A percentile compares a stretch with the other conserved stretches of the same genome.
These are phyloP conservation scores for Anastatus disparis DNA, from an alignment of 1,140 invertebrate genomes.

Conservation along the genomic window DNA sequence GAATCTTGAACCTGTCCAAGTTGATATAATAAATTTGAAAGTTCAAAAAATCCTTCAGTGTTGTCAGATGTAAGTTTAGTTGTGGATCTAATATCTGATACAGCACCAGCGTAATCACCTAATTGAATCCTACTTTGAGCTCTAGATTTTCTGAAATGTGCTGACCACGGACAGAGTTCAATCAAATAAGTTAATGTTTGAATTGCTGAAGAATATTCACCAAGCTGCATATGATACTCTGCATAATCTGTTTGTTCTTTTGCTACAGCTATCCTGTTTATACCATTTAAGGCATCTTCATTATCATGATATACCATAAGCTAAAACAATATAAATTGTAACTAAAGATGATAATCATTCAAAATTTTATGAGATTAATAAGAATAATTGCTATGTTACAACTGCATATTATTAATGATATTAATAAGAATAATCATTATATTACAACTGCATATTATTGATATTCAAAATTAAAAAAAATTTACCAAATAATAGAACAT, in stretches of 20 bases:
- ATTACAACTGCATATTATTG: background rate
- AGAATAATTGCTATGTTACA: no score
- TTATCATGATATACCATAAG: constrained; percentile 80
- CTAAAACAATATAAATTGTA: constrained; percentile 63
- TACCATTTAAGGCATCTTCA: constrained; percentile 76
- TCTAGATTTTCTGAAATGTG: constrained; percentile 83
- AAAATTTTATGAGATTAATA: no score
- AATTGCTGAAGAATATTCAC: constrained; percentile 78
- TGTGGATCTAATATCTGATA: constrained; percentile 89
- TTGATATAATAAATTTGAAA: constrained; percentile 87
- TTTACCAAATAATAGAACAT: background rate
- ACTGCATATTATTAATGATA: no score
- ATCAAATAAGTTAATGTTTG: constrained; percentile 78
- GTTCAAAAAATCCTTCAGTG: constrained; percentile 86
- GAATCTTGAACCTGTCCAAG: constrained; percentile 92
- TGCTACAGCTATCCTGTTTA: constrained; percentile 74
- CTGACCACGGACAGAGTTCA: constrained; percentile 92
- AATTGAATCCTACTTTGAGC: constrained; percentile 84
- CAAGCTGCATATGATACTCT: constrained; percentile 73
- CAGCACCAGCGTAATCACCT: constrained; percentile 87
- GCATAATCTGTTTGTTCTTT: constrained; percentile 76
- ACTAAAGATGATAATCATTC: no score
- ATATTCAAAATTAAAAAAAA: no score
- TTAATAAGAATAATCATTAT: no score
- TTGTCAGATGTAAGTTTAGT: constrained; percentile 93